phyloP scores from a whole-genome alignment of 2,113 vertebrate genomes.

The Ramphastos sulfuratus region DNA sequence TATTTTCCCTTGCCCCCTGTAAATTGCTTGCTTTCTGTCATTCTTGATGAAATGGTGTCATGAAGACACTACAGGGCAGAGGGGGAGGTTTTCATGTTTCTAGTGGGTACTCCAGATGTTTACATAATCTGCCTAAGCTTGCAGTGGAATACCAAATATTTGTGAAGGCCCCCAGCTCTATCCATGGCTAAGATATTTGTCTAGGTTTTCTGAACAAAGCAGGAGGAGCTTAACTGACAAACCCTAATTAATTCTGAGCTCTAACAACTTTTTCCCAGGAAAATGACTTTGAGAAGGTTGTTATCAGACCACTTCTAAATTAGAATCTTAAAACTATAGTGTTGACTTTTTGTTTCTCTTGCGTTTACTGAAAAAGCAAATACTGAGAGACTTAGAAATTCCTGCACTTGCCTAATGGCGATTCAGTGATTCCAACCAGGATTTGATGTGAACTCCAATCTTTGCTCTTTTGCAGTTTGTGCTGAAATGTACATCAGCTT shows the following conservation, averaged over 20 bases:
- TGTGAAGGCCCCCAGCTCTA: slow-evolving; percentile 48
- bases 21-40: neutral
- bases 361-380: neutral
- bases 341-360: neutral
- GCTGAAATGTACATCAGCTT: neutral
- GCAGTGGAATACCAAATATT: slow-evolving; percentile 67
- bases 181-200: slow-evolving; percentile 17
- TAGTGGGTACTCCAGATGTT: slow-evolving; percentile 17
- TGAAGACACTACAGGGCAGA: slow-evolving; percentile 26
- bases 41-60: slow-evolving; percentile 6
- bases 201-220: slow-evolving; percentile 50
- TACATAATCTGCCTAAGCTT: slow-evolving; percentile 70
- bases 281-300: neutral
- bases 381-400: neutral
- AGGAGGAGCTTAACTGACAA: slow-evolving; percentile 58
- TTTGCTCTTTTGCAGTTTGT: neutral
- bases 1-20: neutral
- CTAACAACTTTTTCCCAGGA: neutral
- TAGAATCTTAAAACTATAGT: neutral
- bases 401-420: neutral
- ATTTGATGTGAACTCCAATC: neutral
- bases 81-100: neutral
- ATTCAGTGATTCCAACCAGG: neutral
- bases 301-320: neutral
- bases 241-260: slow-evolving; percentile 26